Conservation (phyloP, 2,797 vertebrate genomes). For the Craterocephalus amniculus region DNA sequence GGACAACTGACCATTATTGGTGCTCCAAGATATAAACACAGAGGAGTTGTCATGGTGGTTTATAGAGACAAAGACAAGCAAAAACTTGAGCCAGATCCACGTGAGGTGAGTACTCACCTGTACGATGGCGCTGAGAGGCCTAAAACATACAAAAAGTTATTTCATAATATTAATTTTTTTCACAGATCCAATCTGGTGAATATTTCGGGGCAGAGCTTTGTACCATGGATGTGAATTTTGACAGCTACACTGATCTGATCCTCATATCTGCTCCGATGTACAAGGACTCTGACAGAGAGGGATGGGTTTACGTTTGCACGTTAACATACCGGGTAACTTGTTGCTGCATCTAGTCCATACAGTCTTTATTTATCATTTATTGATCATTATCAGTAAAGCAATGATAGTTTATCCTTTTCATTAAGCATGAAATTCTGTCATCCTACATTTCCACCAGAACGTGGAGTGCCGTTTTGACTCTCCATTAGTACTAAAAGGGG, state of each 20-base stretch:
- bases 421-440: background rate
- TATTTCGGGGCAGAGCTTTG: slow-evolving; percentile 89
- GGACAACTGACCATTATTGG: slow-evolving; percentile 63
- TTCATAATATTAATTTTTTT: background rate
- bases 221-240: slow-evolving; percentile 76
- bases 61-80: accelerated
- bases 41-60: slow-evolving; percentile 65
- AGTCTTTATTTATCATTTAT: accelerated
- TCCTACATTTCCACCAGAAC: slow-evolving; percentile 37
- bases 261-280: slow-evolving; percentile 87
- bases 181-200: slow-evolving; percentile 82
- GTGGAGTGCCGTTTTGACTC: slow-evolving; percentile 47
- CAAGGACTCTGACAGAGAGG: slow-evolving; percentile 69
- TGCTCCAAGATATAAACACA: slow-evolving; percentile 79
- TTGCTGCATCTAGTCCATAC: background rate
- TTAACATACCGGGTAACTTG: slow-evolving; percentile 53
- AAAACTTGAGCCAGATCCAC: slow-evolving; percentile 38
- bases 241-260: slow-evolving; percentile 74
- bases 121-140: background rate
- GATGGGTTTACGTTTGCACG: slow-evolving; percentile 75
- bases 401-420: too few species aligned
- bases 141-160: too few species aligned
- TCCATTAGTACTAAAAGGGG: slow-evolving; percentile 63
- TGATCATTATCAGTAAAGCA: too few species aligned
- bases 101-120: slow-evolving; percentile 51